Evolutionary conservation across 1,140 invertebrate species (phyloP).

Genomic region (Pogonognathellus flavescens): DNA sequence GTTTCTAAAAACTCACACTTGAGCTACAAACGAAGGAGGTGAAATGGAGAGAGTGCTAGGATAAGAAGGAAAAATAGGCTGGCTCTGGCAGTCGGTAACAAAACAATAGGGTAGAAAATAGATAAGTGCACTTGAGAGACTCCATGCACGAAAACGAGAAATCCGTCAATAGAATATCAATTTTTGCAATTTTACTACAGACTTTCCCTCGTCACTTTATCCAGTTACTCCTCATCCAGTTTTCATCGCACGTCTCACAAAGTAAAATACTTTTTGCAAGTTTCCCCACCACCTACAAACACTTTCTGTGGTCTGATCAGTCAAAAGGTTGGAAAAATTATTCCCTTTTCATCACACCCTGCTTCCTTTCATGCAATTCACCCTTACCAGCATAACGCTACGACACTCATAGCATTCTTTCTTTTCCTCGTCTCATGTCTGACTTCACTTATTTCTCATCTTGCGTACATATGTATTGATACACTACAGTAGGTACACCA

Average conservation of each 20-base stretch:
- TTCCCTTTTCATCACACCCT: conserved; percentile 22
- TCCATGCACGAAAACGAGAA: conserved; percentile 65
- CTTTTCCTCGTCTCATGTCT: conserved; percentile 26
- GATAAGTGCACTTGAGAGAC: conserved; percentile 63
- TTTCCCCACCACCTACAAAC: conserved; percentile 53
- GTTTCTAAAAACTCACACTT: conserved; percentile 11
- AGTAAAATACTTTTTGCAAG: conserved; percentile 60
- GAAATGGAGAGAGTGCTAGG: neutral
- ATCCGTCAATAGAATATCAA: conserved; percentile 67
- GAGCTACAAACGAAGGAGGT: conserved; percentile 31
- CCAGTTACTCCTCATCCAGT: conserved; percentile 44
- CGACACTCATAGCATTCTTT: neutral
- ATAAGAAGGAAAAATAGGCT: conserved; percentile 15
- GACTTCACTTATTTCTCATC: conserved; percentile 34
- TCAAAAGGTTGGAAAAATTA: conserved; percentile 53
- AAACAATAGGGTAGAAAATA: conserved; percentile 50
- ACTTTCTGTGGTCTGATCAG: conserved; percentile 56
- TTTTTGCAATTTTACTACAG: conserved; percentile 65
- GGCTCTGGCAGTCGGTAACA: conserved; percentile 2
- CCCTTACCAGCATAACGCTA: neutral
- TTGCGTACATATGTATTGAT: neutral
- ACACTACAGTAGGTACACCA: neutral
- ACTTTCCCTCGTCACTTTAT: conserved; percentile 39
- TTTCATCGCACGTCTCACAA: conserved; percentile 59
- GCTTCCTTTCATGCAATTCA: neutral